A percentile compares a stretch with the other conserved stretches of the same genome.
These are phyloP conservation scores for Hepsetus odoe DNA, from an alignment of 2,113 vertebrate species.

Conservation along the genomic window DNA sequence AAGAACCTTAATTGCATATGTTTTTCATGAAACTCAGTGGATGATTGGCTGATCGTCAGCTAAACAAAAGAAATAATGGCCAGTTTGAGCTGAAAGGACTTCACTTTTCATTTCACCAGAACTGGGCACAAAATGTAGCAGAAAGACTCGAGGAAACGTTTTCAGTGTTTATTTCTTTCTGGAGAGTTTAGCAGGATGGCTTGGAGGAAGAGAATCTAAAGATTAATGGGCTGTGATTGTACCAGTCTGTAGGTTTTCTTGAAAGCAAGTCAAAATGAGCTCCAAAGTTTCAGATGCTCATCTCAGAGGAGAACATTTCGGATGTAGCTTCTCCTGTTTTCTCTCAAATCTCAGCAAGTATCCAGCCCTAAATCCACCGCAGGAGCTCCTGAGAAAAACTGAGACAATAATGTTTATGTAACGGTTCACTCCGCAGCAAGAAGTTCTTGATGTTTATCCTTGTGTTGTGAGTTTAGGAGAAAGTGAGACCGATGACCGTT, in stretches of 20 bases:
- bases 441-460: not conserved
- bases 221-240: conserved; percentile 7
- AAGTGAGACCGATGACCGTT: not conserved
- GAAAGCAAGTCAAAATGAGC: not conserved
- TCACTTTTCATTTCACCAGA: not conserved
- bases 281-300: not conserved
- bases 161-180: not conserved
- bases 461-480: not conserved
- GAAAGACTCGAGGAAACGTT: not conserved
- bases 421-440: not conserved
- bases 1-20: too few species aligned
- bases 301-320: not conserved
- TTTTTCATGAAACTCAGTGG: too few species aligned
- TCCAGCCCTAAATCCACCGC: not conserved
- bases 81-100: not conserved
- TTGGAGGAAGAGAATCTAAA: not conserved
- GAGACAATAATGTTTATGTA: not conserved
- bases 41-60: too few species aligned
- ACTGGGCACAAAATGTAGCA: not conserved
- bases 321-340: not conserved
- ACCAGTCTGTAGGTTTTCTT: not conserved
- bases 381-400: not conserved
- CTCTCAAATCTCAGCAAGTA: conserved; percentile 10
- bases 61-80: too few species aligned
- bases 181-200: not conserved